Evolutionary conservation across 2,797 vertebrate species (phyloP), one percentile per base, ranked within the genome.

Genomic region (Hoplostethus atlanticus): DNA sequence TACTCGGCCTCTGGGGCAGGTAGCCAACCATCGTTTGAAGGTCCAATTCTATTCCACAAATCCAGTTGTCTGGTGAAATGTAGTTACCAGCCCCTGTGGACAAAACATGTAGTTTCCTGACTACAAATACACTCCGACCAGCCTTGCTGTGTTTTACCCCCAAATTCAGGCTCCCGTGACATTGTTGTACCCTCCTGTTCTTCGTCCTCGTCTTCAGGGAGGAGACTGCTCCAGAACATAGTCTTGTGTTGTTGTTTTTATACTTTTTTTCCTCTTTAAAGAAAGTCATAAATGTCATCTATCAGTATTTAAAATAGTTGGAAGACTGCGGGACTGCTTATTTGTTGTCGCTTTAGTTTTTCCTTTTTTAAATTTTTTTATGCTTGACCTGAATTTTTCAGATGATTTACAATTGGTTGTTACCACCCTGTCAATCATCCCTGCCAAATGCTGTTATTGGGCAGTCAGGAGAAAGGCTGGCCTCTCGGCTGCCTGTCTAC

Each of bases 271-370:
- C 69, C 76, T 77, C 80, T 73, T 53, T 54, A 77, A 80, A 77
- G 73, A 61, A 62, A 76, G 73, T 89, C 64, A 82, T 88, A 82
- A 87, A 85, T 87, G 78, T 90, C 73, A 76, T 94, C 84, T 93
- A 90, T 96, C 96, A 97, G 96, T 98, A 98, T 99, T 98, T 98
- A 96, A 96, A 96, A 95, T 91, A 93, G 87, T 76, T 87, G 88
- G 77, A 88, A 84, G 86, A 92, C 73, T 83, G 76, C 79, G 82
- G 76, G 86, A 90, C 83, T 87, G 84, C 72, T 83, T 83, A 8
- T 83, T 73, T 91, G 89, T 89, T 64, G 69, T 84, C 73, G 69
- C 83, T 92, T 87, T 86, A 82, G 83, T 84, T 87, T 63, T 75
- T 76, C 81, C 73, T 80, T 85, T 62, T 73, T 73, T 77, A 71